Evolutionary conservation across 2,888 invertebrate species (phyloP), one percentile per base, ranked within the genome.

Genomic region (Frankliniella intonsa): DNA sequence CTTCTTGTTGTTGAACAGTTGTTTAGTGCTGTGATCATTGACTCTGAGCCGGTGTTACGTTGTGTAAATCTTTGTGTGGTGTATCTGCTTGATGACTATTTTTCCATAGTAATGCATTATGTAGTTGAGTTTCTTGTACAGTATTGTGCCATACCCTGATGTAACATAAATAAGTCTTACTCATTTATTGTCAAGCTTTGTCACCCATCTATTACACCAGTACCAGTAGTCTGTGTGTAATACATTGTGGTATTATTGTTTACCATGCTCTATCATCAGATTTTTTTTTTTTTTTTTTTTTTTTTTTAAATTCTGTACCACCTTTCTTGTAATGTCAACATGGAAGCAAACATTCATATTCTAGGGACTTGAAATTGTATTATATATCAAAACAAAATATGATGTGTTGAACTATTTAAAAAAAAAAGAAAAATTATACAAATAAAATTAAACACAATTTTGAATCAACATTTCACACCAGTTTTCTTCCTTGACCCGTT

Each of bases 31-130:
- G 69, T 76, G 69, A 76, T 76, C 25, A 22, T 76, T 76, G 69
- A 76, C 69, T 76, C 69, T 76, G 12, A 76, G 69, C 69, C 69
- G 25, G 69, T 76, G 69, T 76, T 76, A 76, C 25, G 69, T 76
- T 25, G 69, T 76, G 69, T 25, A 76, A 76, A 76, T 8, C 69
- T 76, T 76, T 25, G 69, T 76, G 69, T 76, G 69, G 69, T 76
- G 69, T 76, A 76, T 76, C 25, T 76, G 69, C 69, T 76, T 76
- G 69, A 76, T 76, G 69, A 76, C 69, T 76, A 76, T 76, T 76
- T 76, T 76, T 76, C 69, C 69, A 76, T 76, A 76, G 22, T 76
- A 76, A 25, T 76, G 69, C 69, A 76, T 76, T 76, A 22, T 76
- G 69, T 76, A 76, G 69, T 76, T 76, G 69, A 76, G 69, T 76